Base-by-base conservation (phyloP, 1,140 invertebrate genomes). In the Drosophila grimshawi region DNA sequence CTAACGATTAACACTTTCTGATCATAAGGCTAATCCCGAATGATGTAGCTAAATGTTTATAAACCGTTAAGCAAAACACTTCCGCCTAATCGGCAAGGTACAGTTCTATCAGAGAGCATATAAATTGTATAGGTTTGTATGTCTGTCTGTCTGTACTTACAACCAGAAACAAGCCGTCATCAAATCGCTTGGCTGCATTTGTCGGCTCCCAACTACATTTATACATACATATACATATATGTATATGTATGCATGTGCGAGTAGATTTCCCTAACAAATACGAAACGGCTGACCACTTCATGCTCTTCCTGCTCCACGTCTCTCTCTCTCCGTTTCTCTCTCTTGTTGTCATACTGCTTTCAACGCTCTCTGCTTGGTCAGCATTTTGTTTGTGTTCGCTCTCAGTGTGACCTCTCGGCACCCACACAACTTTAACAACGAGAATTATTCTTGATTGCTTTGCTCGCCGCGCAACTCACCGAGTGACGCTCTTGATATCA, bases 401-500 rank as follows among this genome's bases (percentile, higher is more conserved):
- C 29, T 52, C 56, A n/a, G 29, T 63, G 41, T 74, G 56, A 68
- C 71, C 71, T 75, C 67, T 70, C 60, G 46, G 39, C 67, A 76
- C 73, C 73, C 73, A 76, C 73, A 76, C 67, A 76, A 63, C 49
- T 51, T 45, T 62, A 68, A 37, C 33, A 55, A 61, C 61, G 76
- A 80, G 72, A 83, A 80, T 61, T 43, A 77, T 85, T 85, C 72
- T 83, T 60, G 63, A 63, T 72, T 75, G 69, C 45, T 39, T 35
- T 19, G 56, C 62, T 63, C 41, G 61, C 10, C 35, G 70, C 63
- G 63, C 56, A 61, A 48, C 70, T 68, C 55, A 59, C 62, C 8
- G 19, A 56, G 43, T 43, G 61, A 43, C 64, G 63, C 64, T 71
- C 64, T 70, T 74, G 48, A 85, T 86, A 83, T 73, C 73, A 76